Evolutionary conservation across 2,797 vertebrate species (phyloP), one percentile per base, ranked within the genome.

Genomic region (Protosalanx chinensis): DNA sequence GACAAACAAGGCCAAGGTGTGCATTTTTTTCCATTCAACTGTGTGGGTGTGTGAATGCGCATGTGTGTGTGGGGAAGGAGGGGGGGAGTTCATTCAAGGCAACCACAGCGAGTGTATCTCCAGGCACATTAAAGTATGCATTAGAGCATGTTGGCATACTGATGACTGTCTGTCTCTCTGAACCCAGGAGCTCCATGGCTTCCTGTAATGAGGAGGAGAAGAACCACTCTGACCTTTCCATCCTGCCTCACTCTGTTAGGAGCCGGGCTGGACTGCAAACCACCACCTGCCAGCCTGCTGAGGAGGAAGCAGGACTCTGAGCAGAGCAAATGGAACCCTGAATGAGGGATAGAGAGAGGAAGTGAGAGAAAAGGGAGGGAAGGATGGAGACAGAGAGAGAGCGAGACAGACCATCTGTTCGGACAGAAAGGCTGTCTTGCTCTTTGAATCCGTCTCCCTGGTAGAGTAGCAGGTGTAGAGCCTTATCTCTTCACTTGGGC

Each of bases 161-260:
- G 81, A 88, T 84, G 82, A 88, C 65, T n/a, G 29, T 12, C 62
- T 3, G 76, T 75, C 83, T 77, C 68, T 65, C 20, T 7, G 72
- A 53, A 70, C 41, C 41, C 41, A 46, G 41, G 41, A 76, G 71
- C 68, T 78, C 77, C 77, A 74, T 62, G 76, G 79, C 83, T 79
- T 80, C 81, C 66, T 57, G 76, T 88, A 91, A 89, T 88, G 87
- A 88, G 88, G 73, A 77, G 68, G 79, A 78, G 66, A 79, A 30
- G 75, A 63, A 37, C 15, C 60, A n/a, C 64, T 79, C 76, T 1
- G 85, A 87, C 85, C 86, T 88, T 83, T 86, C 71, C 77, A 77
- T 69, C 49, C 20, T 49, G 37, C 72, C 77, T 76, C 67, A 74
- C 82, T 84, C 82, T 32, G 73, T 81, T 79, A 82, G 67, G 75